Percentiles rank a stretch among this genome's conserved stretches.
These are phyloP conservation scores for Drosophila mauritiana DNA, from an alignment of 1,140 invertebrate species.

Conservation along the genomic window DNA sequence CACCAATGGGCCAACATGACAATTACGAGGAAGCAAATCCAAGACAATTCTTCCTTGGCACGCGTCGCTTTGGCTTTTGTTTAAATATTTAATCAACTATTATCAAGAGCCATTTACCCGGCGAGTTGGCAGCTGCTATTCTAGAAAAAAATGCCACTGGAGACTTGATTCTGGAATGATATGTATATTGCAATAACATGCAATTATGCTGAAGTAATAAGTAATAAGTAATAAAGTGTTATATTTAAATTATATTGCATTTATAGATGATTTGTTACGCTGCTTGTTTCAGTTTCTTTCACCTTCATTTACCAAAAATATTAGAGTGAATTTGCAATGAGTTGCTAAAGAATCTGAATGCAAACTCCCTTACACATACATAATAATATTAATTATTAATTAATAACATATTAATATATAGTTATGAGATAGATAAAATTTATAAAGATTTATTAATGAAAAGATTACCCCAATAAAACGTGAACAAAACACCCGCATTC, in stretches of 20 bases:
- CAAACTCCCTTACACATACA: no score
- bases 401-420: no score
- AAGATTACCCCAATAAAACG: background rate
- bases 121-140: conserved; percentile 6
- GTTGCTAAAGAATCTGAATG: no score
- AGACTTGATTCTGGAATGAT: background rate
- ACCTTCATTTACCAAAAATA: background rate
- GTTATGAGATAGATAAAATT: no score
- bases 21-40: conserved; percentile 21
- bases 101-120: conserved; percentile 4
- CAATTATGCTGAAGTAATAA: no score
- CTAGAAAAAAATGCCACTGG: background rate
- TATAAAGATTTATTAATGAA: background rate
- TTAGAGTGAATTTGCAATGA: no score
- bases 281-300: background rate
- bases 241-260: no score
- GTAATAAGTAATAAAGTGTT: no score
- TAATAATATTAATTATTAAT: no score
- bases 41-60: conserved; percentile 7
- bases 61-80: conserved; percentile 14
- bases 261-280: no score
- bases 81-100: background rate
- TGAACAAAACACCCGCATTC: background rate
- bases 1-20: background rate
- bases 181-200: background rate